Evolutionary conservation across 2,113 vertebrate genomes (phyloP).

Genomic region (Tyrannus savana): DNA sequence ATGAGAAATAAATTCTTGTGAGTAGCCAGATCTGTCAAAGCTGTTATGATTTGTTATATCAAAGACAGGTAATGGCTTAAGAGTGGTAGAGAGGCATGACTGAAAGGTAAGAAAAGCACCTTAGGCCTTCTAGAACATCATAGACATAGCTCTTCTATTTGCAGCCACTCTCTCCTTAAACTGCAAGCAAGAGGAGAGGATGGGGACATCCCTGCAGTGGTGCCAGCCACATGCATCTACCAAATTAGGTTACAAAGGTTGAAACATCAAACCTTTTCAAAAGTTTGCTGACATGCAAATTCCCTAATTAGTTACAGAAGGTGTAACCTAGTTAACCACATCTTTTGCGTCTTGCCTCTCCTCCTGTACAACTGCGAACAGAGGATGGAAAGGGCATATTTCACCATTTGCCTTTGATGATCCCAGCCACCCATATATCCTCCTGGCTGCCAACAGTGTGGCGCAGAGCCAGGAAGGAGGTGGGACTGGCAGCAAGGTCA

Average conservation of each 20-base stretch:
- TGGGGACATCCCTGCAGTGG: neutral
- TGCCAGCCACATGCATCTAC: neutral
- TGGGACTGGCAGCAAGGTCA: neutral
- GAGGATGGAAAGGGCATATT: neutral
- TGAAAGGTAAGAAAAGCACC: neutral
- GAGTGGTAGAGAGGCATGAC: neutral
- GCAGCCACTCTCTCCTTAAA: neutral
- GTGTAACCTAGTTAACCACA: neutral
- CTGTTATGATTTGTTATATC: neutral
- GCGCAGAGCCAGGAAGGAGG: accelerated
- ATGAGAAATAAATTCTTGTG: neutral
- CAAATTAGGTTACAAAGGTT: neutral
- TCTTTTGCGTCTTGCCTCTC: neutral
- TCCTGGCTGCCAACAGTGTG: neutral
- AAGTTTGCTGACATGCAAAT: neutral
- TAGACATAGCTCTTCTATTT: neutral
- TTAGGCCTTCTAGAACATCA: neutral
- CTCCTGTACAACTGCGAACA: neutral
- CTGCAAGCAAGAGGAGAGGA: neutral
- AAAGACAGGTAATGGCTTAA: neutral
- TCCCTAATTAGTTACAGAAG: neutral
- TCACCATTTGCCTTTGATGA: neutral
- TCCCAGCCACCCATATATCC: neutral
- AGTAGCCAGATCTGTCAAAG: neutral
- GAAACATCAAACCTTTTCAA: neutral